Conservation (phyloP, 2,888 invertebrate genomes). For the Drosophila limbata region DNA sequence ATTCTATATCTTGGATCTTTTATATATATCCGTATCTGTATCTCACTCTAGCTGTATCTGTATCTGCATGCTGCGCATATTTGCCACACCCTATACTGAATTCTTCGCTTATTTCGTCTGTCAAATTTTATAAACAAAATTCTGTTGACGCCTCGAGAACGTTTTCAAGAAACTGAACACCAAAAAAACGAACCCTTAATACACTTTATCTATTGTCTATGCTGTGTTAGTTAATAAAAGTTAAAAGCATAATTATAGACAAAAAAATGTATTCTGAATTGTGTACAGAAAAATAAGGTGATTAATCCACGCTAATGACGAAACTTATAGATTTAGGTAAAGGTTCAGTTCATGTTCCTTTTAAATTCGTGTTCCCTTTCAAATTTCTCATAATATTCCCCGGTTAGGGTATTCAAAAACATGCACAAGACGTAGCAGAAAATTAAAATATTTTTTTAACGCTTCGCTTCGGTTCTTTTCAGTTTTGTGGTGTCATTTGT, state of each 20-base stretch:
- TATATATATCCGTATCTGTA: constrained; percentile 34
- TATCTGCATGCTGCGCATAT: constrained; percentile 58
- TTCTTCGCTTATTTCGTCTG: constrained; percentile 71
- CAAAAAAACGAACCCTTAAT: constrained; percentile 21
- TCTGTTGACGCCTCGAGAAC: constrained; percentile 61
- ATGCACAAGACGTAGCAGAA: constrained; percentile 51
- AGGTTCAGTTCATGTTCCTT: background rate
- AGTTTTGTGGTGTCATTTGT: constrained; percentile 68
- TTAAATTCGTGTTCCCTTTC: background rate
- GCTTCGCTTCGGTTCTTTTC: constrained; percentile 39
- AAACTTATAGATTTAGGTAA: background rate
- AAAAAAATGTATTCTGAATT: too few relatives aligned
- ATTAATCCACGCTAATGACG: background rate
- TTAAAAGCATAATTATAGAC: too few relatives aligned
- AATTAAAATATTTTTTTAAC: constrained; percentile 60
- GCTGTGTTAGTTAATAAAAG: too few relatives aligned
- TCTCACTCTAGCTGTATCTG: constrained; percentile 36
- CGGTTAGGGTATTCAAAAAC: constrained; percentile 37
- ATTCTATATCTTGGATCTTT: constrained; percentile 41
- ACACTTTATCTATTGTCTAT: constrained; percentile 13
- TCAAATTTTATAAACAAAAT: constrained; percentile 68
- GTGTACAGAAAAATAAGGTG: too few relatives aligned
- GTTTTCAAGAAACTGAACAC: constrained; percentile 17
- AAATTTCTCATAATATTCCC: background rate
- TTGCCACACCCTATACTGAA: constrained; percentile 68